These are phyloP conservation scores for Liodrosophila aerea DNA, from an alignment of 2,888 invertebrate genomes.

Conservation along the genomic window DNA sequence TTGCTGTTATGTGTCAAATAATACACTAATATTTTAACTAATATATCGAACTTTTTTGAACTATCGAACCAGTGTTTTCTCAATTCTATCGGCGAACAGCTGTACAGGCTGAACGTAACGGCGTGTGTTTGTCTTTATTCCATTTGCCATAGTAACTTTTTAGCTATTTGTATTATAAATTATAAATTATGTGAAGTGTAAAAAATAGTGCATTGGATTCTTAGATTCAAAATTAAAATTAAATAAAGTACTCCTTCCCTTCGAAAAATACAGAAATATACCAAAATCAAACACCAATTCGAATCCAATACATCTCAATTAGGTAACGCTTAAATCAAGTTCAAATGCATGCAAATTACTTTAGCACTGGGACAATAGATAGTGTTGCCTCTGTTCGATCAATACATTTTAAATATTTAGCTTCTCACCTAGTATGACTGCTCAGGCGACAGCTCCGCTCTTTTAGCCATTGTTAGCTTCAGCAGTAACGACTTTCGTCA, in stretches of 20 bases:
- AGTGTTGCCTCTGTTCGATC: constrained; percentile 8
- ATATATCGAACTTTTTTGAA: constrained; percentile 15
- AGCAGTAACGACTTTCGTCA: too few relatives aligned
- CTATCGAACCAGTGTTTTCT: constrained; percentile 12
- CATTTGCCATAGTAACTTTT: constrained; percentile 42
- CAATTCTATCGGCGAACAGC: constrained; percentile 31
- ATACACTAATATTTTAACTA: too few relatives aligned
- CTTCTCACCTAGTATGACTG: background rate
- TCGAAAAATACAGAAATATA: constrained; percentile 13
- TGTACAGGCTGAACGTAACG: constrained; percentile 36
- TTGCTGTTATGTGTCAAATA: too few relatives aligned
- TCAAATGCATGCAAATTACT: background rate
- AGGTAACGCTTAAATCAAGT: constrained; percentile 33
- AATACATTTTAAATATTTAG: constrained; percentile 27
- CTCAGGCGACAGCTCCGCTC: constrained; percentile 1
- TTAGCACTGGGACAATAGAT: background rate
- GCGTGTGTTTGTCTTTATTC: constrained; percentile 39
- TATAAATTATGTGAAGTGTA: constrained; percentile 50
- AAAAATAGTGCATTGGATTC: constrained; percentile 14
- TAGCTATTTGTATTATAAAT: constrained; percentile 19
- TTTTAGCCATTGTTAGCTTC: too few relatives aligned
- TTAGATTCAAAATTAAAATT: constrained; percentile 15
- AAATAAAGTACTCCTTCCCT: constrained; percentile 11
- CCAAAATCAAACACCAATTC: constrained; percentile 8
- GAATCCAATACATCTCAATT: constrained; percentile 14